Percentiles rank a stretch among this genome's conserved stretches.
These are phyloP conservation scores for Nomada lathburiana DNA, from an alignment of 2,888 invertebrate species.

Conservation along the genomic window DNA sequence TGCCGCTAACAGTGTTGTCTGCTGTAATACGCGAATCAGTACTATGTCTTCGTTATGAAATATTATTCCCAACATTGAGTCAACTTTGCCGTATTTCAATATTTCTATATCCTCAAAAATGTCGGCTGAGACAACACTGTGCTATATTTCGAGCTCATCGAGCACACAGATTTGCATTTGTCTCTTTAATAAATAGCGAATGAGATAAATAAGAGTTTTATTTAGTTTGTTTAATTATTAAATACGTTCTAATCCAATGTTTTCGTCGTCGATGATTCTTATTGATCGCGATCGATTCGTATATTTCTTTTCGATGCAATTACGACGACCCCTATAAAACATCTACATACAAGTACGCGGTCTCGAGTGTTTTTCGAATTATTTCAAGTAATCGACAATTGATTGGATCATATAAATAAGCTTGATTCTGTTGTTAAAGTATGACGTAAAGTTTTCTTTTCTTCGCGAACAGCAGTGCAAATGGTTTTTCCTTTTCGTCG, in stretches of 20 bases:
- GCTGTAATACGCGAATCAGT: not conserved
- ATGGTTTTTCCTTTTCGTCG: not conserved
- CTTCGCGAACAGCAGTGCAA: not conserved
- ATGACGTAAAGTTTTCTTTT: not conserved
- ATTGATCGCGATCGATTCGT: conserved; percentile 10
- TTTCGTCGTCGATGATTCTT: conserved; percentile 36
- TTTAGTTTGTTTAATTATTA: conserved; percentile 10
- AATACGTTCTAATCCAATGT: conserved; percentile 37
- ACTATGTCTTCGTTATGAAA: not conserved
- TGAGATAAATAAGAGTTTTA: conserved; percentile 57
- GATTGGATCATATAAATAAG: conserved; percentile 13
- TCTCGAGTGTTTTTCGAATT: not conserved
- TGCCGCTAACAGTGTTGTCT: conserved; percentile 28
- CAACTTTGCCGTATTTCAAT: not conserved
- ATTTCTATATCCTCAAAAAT: not conserved
- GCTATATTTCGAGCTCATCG: conserved; percentile 15
- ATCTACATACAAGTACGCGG: conserved; percentile 20
- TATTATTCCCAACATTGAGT: not conserved
- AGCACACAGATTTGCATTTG: conserved; percentile 32
- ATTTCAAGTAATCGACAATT: conserved; percentile 10
- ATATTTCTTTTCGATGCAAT: not conserved
- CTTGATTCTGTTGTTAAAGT: not conserved
- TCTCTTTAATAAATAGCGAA: conserved; percentile 61
- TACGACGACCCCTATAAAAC: conserved; percentile 9
- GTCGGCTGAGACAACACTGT: conserved; percentile 16